Conservation (phyloP, 2,113 vertebrate genomes). For the Rhinopomastus cyanomelas region DNA sequence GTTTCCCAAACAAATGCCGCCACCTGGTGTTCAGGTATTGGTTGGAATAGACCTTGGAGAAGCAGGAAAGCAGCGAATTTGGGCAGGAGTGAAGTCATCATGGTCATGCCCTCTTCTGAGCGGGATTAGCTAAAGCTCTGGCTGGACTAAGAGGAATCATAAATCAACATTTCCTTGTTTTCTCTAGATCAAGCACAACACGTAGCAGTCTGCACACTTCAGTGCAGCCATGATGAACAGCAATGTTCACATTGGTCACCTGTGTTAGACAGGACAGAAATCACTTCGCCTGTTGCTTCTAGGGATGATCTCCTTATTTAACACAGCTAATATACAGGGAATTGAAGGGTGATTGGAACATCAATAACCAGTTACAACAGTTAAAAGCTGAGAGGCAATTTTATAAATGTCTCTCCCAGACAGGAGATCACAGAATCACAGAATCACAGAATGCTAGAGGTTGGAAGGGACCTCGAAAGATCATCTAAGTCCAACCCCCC, state of each 20-base stretch:
- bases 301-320: not conserved
- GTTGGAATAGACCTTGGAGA: not conserved
- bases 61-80: not conserved
- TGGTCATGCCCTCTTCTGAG: not conserved
- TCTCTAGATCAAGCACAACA: not conserved
- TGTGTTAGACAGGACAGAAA: not conserved
- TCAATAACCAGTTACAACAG: not conserved
- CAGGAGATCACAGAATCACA: no score
- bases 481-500: no score
- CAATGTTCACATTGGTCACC: not conserved
- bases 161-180: not conserved
- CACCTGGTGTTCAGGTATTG: constrained; percentile 60
- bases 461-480: no score
- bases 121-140: not conserved
- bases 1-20: constrained; percentile 58
- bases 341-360: not conserved
- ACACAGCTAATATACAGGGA: not conserved
- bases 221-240: not conserved
- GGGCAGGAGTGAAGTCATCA: not conserved
- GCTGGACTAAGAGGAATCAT: not conserved
- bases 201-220: not conserved
- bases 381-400: not conserved
- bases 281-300: not conserved
- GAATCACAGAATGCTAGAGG: no score
- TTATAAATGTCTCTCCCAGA: no score